A percentile compares a stretch with the other conserved stretches of the same genome.
Conservation (phyloP, 2,888 invertebrate species). For the Alloscopus bannaensis region DNA sequence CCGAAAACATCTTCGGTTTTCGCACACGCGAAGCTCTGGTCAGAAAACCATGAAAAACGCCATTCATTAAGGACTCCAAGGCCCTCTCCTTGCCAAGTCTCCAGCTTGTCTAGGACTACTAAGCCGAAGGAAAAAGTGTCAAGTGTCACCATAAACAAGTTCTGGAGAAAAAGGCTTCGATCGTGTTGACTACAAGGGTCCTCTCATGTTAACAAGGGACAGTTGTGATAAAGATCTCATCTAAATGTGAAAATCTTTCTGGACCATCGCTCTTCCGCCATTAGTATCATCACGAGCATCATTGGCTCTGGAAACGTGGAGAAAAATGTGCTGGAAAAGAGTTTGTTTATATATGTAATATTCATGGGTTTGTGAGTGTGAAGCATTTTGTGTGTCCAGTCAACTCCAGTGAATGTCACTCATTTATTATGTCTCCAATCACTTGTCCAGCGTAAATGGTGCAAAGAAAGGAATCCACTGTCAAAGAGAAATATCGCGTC, state of each 20-base stretch:
- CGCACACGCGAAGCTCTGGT: neutral
- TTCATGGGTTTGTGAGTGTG: neutral
- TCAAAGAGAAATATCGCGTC: constrained; percentile 37
- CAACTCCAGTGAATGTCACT: neutral
- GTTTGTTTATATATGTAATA: constrained; percentile 20
- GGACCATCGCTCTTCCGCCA: constrained; percentile 41
- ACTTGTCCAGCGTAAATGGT: constrained; percentile 51
- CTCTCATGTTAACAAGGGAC: constrained; percentile 50
- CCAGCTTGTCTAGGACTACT: constrained; percentile 11
- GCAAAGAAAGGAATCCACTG: constrained; percentile 56
- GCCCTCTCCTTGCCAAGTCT: constrained; percentile 27
- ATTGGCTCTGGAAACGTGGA: neutral
- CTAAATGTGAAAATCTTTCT: constrained; percentile 64
- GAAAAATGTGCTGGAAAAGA: neutral
- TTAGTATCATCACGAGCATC: neutral
- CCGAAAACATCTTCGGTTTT: no score
- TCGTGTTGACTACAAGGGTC: no score
- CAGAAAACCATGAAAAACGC: constrained; percentile 7
- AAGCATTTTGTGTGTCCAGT: constrained; percentile 11
- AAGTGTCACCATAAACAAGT: constrained; percentile 61
- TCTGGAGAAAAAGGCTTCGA: no score
- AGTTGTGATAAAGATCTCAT: constrained; percentile 56
- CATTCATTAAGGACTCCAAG: constrained; percentile 11
- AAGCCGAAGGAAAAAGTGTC: constrained; percentile 57
- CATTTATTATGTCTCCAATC: neutral